Base-by-base conservation (phyloP, 2,888 invertebrate species). In the Melieria crassipennis region DNA sequence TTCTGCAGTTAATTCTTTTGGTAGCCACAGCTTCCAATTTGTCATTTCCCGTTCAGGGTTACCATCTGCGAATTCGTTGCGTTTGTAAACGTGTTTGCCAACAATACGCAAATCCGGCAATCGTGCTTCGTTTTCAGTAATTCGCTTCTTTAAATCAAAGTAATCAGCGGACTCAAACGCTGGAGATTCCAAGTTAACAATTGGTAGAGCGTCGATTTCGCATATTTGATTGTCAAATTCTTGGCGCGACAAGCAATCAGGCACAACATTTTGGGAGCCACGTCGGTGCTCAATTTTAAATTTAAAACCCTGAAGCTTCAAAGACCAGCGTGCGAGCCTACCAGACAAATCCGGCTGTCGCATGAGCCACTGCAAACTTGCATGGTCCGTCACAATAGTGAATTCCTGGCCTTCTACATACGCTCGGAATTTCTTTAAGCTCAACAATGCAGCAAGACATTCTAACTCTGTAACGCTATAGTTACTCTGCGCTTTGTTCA, bases 401-500 rank as follows among this genome's bases (percentile, higher is more conserved):
- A 69, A 69, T 16, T 69, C 48, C 11, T 69, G 58, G 47, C 64
- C 57, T 48, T 69, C 69, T 7, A 70, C 45, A 43, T 70, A 70
- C 4, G 70, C 58, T 42, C 64, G 45, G n/a, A 65, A 65, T 13
- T 70, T 65, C 11, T 64, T 64, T 50, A 70, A 50, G 6, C 65
- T 61, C 3, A 60, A 45, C 7, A 60, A 1, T 3, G 58, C 64
- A 30, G 63, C 69, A 42, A 64, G 50, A n/a, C 61, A 70, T 46
- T 70, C 70, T 43, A 55, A n/a, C 30, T 70, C 70, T 16, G 70
- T 65, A 30, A 65, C 61, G 13, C 60, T 55, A 46, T 70, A 70
- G 61, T 76, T 75, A 10, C 60, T 65, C 30, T 76, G 73, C 1
- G 66, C 50, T 16, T 60, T 66, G 46, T 74, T 74, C 0, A 73